phyloP scores from a whole-genome alignment of 2,113 vertebrate genomes.

The Sebastes fasciatus region DNA sequence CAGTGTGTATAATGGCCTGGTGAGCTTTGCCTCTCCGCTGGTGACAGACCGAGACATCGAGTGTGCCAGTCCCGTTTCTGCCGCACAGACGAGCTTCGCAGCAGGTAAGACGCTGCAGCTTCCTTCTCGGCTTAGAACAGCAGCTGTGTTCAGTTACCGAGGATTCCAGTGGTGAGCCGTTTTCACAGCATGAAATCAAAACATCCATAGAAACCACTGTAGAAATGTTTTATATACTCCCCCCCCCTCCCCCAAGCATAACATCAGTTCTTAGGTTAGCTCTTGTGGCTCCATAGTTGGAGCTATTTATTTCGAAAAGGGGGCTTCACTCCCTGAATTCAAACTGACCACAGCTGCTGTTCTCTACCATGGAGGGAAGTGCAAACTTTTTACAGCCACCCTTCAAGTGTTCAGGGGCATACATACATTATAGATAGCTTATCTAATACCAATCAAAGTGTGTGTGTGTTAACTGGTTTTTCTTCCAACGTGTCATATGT shows the following conservation, averaged over 20 bases:
- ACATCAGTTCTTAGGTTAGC: not conserved
- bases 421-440: no score
- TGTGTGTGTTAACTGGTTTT: not conserved
- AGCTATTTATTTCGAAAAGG: not conserved
- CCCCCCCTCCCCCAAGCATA: no score
- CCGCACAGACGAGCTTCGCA: conserved; percentile 92
- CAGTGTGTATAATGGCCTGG: conserved; percentile 97
- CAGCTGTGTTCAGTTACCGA: not conserved
- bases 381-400: no score
- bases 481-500: not conserved
- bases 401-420: no score
- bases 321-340: not conserved
- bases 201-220: not conserved
- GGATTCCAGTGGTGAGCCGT: not conserved
- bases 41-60: conserved; percentile 94
- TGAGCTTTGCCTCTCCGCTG: conserved; percentile 97
- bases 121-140: not conserved
- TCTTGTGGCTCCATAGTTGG: not conserved
- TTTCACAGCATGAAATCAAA: not conserved
- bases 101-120: conserved; percentile 83
- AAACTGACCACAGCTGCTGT: not conserved
- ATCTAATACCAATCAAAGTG: not conserved
- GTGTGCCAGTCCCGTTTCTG: conserved; percentile 91
- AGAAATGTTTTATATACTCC: no score
- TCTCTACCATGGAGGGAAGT: not conserved